Percentiles rank a stretch among this genome's conserved stretches.
Evolutionary conservation across 1,140 invertebrate species (phyloP).

Genomic region (Pseudomyrmex concolor): DNA sequence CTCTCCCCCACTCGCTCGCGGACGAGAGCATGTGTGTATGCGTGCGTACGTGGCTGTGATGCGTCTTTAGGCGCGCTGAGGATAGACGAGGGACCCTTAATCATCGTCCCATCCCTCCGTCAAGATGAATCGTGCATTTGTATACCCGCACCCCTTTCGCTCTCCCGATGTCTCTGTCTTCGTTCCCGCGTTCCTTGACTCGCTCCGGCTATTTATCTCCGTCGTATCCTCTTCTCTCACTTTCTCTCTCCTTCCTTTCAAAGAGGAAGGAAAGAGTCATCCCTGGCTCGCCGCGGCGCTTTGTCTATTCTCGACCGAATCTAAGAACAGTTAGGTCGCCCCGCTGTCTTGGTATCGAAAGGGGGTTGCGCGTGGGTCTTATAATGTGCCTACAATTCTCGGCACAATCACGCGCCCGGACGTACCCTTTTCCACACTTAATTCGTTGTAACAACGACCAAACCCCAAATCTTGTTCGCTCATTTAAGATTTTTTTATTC

Average conservation of each 20-base stretch:
- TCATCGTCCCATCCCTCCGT: slow-evolving; percentile 75
- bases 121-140: slow-evolving; percentile 78
- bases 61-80: slow-evolving; percentile 59
- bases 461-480: neutral
- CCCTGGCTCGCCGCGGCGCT: slow-evolving; percentile 32
- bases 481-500: neutral
- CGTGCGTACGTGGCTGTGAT: neutral
- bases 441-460: neutral
- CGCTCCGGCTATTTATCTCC: slow-evolving; percentile 45
- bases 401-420: slow-evolving; percentile 28
- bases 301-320: slow-evolving; percentile 38
- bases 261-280: neutral
- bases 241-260: neutral
- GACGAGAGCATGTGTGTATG: slow-evolving; percentile 19
- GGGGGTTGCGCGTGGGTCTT: slow-evolving; percentile 22
- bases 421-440: slow-evolving; percentile 20
- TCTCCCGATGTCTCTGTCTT: neutral
- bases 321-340: slow-evolving; percentile 70
- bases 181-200: slow-evolving; percentile 22
- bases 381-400: slow-evolving; percentile 37
- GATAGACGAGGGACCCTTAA: slow-evolving; percentile 75
- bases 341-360: slow-evolving; percentile 51
- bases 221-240: neutral
- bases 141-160: slow-evolving; percentile 62
- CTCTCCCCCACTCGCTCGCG: neutral